A percentile compares a stretch with the other conserved stretches of the same genome.
phyloP scores from a whole-genome alignment of 2,797 vertebrate genomes.

The Coregonus sp. region DNA sequence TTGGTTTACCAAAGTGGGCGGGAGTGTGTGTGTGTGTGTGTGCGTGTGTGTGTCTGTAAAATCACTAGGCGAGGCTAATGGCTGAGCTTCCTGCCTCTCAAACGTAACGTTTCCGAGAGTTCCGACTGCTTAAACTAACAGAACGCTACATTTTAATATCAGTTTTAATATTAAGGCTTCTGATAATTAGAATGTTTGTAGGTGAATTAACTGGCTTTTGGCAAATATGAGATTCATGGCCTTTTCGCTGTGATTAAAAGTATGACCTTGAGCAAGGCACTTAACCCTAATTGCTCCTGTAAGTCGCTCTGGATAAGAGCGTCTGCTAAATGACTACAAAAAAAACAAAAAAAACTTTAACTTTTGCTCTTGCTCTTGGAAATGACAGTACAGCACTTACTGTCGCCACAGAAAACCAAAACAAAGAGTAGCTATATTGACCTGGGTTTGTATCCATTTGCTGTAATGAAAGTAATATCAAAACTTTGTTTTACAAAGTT shows the following conservation, averaged over 20 bases:
- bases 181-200: not conserved
- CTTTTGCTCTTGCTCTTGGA: too few relatives aligned
- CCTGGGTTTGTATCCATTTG: not conserved
- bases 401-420: not conserved
- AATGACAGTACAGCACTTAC: too few relatives aligned
- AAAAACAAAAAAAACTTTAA: too few relatives aligned
- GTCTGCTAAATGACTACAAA: too few relatives aligned
- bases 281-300: too few relatives aligned
- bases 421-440: too few relatives aligned
- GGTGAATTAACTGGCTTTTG: not conserved
- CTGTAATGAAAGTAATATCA: not conserved
- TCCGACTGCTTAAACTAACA: slow-evolving; percentile 46
- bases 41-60: slow-evolving; percentile 38
- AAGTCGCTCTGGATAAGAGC: too few relatives aligned
- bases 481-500: not conserved
- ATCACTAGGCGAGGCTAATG: slow-evolving; percentile 50
- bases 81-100: too few relatives aligned
- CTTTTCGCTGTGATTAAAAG: too few relatives aligned
- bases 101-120: slow-evolving; percentile 35
- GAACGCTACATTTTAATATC: slow-evolving; percentile 44
- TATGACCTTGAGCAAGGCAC: too few relatives aligned
- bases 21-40: slow-evolving; percentile 39
- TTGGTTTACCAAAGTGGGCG: slow-evolving; percentile 69
- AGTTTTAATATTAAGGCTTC: not conserved
- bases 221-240: not conserved